Conservation (phyloP, 2,888 invertebrate genomes). For the Theodoxus fluviatilis region DNA sequence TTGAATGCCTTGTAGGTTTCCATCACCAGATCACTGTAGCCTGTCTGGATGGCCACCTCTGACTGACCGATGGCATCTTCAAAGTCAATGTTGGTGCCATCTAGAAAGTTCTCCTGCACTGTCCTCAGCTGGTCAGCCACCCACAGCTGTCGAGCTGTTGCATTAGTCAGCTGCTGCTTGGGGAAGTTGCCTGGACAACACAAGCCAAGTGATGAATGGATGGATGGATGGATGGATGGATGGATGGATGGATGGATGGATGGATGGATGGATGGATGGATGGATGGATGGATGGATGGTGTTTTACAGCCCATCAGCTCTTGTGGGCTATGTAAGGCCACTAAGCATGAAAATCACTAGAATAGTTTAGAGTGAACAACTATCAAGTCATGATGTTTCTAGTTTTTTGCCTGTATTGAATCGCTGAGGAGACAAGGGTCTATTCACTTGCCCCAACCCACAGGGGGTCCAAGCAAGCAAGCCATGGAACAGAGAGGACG, state of each 20-base stretch:
- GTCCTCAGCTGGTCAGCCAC: conserved; percentile 43
- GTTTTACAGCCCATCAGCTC: not conserved
- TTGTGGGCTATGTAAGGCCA: conserved; percentile 7
- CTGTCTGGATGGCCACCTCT: conserved; percentile 41
- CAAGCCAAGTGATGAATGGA: no score
- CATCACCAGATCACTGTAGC: conserved; percentile 53
- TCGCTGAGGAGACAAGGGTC: no score
- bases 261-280: no score
- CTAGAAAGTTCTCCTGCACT: conserved; percentile 50
- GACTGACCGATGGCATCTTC: conserved; percentile 56
- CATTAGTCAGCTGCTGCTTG: conserved; percentile 40
- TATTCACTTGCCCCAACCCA: no score
- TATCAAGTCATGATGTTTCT: no score
- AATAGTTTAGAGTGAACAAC: no score
- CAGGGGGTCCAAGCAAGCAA: no score
- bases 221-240: no score
- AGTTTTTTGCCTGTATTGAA: no score
- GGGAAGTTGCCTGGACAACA: conserved; percentile 44
- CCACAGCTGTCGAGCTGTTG: conserved; percentile 47
- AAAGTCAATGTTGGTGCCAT: conserved; percentile 66
- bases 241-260: no score
- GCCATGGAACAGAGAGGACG: no score
- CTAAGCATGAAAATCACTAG: not conserved
- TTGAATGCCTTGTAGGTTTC: conserved; percentile 54
- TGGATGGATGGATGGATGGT: no score